A percentile compares a stretch with the other conserved stretches of the same genome.
Evolutionary conservation across 2,888 invertebrate genomes (phyloP).

Genomic region (Luffia ferchaultella): DNA sequence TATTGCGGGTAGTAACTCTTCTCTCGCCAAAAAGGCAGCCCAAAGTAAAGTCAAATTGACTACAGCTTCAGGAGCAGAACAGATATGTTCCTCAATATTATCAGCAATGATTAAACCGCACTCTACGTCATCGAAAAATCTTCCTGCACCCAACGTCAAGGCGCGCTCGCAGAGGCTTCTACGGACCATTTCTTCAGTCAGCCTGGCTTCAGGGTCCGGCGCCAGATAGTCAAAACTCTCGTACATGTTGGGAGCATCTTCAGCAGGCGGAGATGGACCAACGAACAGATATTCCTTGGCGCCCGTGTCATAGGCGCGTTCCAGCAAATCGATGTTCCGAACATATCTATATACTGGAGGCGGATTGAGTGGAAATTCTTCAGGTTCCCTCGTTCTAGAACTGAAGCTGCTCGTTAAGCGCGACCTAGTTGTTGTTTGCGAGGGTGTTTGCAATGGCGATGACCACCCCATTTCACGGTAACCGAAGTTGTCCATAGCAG

Average conservation of each 20-base stretch:
- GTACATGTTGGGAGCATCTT: slow-evolving; percentile 80
- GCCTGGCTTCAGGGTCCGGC: slow-evolving; percentile 72
- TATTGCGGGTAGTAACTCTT: slow-evolving; percentile 74
- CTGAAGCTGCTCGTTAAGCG: slow-evolving; percentile 50
- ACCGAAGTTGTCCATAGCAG: slow-evolving; percentile 70
- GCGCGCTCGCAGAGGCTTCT: slow-evolving; percentile 77
- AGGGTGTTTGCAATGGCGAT: slow-evolving; percentile 38
- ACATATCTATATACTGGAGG: slow-evolving; percentile 42
- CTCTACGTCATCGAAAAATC: slow-evolving; percentile 79
- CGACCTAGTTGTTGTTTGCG: slow-evolving; percentile 31
- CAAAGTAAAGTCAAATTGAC: slow-evolving; percentile 77
- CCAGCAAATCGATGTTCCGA: slow-evolving; percentile 60
- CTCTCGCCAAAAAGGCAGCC: slow-evolving; percentile 75
- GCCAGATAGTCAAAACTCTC: slow-evolving; percentile 78
- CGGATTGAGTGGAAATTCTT: slow-evolving; percentile 66
- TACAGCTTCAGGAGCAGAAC: slow-evolving; percentile 71
- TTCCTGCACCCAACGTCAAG: slow-evolving; percentile 69
- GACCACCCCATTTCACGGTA: slow-evolving; percentile 68
- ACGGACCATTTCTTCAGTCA: slow-evolving; percentile 75
- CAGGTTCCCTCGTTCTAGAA: slow-evolving; percentile 34
- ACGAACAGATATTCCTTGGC: slow-evolving; percentile 80
- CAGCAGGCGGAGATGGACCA: slow-evolving; percentile 81
- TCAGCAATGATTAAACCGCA: slow-evolving; percentile 70
- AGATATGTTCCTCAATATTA: slow-evolving; percentile 65
- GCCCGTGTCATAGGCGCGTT: slow-evolving; percentile 62